These are phyloP conservation scores for Bathynomus jamesi DNA, from an alignment of 1,140 invertebrate genomes.

Conservation along the genomic window DNA sequence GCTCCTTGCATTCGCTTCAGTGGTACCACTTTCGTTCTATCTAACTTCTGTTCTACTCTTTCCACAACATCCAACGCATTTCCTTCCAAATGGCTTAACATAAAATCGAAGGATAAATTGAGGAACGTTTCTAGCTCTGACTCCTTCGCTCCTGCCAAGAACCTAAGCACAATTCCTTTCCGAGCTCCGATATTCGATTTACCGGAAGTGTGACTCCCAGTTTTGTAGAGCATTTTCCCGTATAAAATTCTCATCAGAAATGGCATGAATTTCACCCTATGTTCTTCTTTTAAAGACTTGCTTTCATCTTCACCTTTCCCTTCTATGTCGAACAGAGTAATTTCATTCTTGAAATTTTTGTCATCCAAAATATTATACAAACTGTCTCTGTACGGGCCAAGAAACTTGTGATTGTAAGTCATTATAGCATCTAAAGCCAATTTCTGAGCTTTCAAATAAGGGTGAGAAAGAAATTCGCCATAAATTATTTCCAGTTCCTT, in stretches of 20 bases:
- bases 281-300: conserved; percentile 57
- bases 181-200: conserved; percentile 60
- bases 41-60: conserved; percentile 46
- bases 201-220: conserved; percentile 60
- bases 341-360: conserved; percentile 74
- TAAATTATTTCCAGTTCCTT: conserved; percentile 64
- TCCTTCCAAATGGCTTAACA: conserved; percentile 55
- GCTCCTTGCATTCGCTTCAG: conserved; percentile 66
- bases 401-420: conserved; percentile 68
- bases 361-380: conserved; percentile 72
- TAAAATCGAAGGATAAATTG: conserved; percentile 71
- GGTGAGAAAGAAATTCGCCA: conserved; percentile 66
- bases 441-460: conserved; percentile 69
- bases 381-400: conserved; percentile 66
- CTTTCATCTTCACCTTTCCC: conserved; percentile 47
- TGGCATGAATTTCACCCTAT: conserved; percentile 66
- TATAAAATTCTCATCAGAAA: conserved; percentile 75
- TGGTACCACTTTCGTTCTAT: conserved; percentile 56
- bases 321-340: conserved; percentile 68
- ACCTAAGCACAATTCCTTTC: conserved; percentile 68
- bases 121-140: conserved; percentile 70
- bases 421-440: conserved; percentile 73
- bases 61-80: conserved; percentile 43
- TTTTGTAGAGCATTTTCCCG: conserved; percentile 75
- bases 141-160: conserved; percentile 69